Percentiles rank a stretch among this genome's conserved stretches.
Conservation (phyloP, 2,888 invertebrate species). For the Tuberolachnus salignus region DNA sequence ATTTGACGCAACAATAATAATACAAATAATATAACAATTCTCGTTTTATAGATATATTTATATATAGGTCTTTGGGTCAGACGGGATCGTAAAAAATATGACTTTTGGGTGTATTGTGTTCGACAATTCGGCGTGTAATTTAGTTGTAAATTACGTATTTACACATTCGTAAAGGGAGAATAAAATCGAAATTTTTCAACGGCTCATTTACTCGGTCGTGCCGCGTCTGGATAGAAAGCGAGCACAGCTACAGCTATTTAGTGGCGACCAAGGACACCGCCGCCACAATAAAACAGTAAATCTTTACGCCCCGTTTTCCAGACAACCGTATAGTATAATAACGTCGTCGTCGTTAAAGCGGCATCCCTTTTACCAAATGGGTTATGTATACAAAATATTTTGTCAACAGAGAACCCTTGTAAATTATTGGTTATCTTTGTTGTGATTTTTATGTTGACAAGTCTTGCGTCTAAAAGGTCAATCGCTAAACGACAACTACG, state of each 20-base stretch:
- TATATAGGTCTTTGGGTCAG: constrained; percentile 52
- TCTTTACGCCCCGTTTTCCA: constrained; percentile 28
- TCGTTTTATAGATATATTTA: constrained; percentile 1
- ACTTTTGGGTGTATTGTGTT: constrained; percentile 20
- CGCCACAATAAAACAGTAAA: constrained; percentile 55
- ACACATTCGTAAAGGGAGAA: constrained; percentile 33
- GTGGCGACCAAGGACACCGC: constrained; percentile 54
- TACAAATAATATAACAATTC: constrained; percentile 28
- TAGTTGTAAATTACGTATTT: constrained; percentile 39
- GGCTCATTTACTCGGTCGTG: no score
- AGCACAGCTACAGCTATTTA: no score
- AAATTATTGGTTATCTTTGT: constrained; percentile 29
- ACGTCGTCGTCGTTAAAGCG: constrained; percentile 1
- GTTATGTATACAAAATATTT: constrained; percentile 31
- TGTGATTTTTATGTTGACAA: constrained; percentile 39
- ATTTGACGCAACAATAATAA: constrained; percentile 36
- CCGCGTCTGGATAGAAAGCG: constrained; percentile 36
- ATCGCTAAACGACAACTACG: constrained; percentile 25
- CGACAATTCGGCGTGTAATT: constrained; percentile 47
- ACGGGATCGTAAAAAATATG: constrained; percentile 20
- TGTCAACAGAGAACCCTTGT: constrained; percentile 39
- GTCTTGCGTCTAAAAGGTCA: constrained; percentile 4
- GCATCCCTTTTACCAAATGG: constrained; percentile 40
- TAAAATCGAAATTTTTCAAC: constrained; percentile 51
- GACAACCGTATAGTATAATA: constrained; percentile 35